These are phyloP conservation scores for Orgyia antiqua DNA, from an alignment of 2,888 invertebrate species.

Conservation along the genomic window DNA sequence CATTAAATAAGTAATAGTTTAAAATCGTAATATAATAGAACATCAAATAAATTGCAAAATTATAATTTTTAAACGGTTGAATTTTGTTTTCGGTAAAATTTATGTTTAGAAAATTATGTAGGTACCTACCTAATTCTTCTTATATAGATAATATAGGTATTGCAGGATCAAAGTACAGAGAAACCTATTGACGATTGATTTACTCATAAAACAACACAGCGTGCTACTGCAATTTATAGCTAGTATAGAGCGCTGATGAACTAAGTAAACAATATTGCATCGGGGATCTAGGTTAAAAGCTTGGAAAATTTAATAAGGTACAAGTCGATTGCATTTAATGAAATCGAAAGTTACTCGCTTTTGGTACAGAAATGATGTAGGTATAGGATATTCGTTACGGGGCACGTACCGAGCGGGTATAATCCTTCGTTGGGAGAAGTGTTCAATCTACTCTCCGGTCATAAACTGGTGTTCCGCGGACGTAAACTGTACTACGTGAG, in stretches of 20 bases:
- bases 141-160: no score
- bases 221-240: constrained; percentile 5
- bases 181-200: no score
- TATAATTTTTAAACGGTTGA: no score
- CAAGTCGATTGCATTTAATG: constrained; percentile 25
- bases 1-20: no score
- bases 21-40: no score
- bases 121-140: no score
- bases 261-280: constrained; percentile 19
- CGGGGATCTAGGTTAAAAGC: constrained; percentile 23
- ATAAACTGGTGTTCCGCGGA: constrained; percentile 48
- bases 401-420: constrained; percentile 41
- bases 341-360: constrained; percentile 28
- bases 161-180: no score
- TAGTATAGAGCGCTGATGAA: constrained; percentile 14
- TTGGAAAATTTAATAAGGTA: constrained; percentile 23
- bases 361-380: constrained; percentile 34
- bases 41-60: no score
- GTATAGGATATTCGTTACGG: constrained; percentile 27
- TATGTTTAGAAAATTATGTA: no score
- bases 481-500: constrained; percentile 50
- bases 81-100: no score
- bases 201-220: constrained; percentile 1
- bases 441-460: constrained; percentile 53
- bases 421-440: constrained; percentile 44